Evolutionary conservation across 2,888 invertebrate species (phyloP), one percentile per base, ranked within the genome.

Genomic region (Leptinotarsa peninsularis): DNA sequence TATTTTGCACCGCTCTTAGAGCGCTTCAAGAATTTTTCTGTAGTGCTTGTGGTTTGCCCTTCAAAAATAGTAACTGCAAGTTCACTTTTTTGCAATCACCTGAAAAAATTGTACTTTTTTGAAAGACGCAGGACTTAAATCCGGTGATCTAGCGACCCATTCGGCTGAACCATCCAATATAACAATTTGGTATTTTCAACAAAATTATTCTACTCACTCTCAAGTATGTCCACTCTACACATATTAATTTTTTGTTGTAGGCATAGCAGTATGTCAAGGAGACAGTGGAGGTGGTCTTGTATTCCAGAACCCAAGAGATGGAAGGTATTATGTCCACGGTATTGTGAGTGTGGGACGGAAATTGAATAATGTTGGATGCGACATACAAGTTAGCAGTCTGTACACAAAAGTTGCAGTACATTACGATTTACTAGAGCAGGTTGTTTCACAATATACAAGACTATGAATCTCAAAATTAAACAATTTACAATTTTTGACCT

Each of bases 211-310:
- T 13, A 56, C n/a, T 54, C 17, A 33, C 5, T 27, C 7, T 67
- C 18, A n/a, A 21, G 21, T n/a, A 67, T 4, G 66, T 56, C 15
- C 4, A 56, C 18, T 7, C 56, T 17, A 43, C 4, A 21, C 60
- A 60, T 33, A 33, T 60, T 23, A 14, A 15, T 23, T 66, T 54
- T 68, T 50, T 67, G 56, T 76, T 58, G 4, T 69, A 80, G 80
- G 88, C 73, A 86, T 87, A 18, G 83, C 88, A 2, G 89, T 89
- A 15, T 90, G 90, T 73, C 85, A 87, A 60, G 90, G 90, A 4
- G 90, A 90, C 78, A 90, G 89, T 78, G 90, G 90, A 0, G 89
- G 90, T 17, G 89, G 89, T 60, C 83, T 89, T n/a, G 87, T 88
- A 1, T 88, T 89, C 68, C 78, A 82, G 56, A 71, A 80, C 63